Evolutionary conservation across 2,797 vertebrate genomes (phyloP).

Genomic region (Megaceryle alcyon): DNA sequence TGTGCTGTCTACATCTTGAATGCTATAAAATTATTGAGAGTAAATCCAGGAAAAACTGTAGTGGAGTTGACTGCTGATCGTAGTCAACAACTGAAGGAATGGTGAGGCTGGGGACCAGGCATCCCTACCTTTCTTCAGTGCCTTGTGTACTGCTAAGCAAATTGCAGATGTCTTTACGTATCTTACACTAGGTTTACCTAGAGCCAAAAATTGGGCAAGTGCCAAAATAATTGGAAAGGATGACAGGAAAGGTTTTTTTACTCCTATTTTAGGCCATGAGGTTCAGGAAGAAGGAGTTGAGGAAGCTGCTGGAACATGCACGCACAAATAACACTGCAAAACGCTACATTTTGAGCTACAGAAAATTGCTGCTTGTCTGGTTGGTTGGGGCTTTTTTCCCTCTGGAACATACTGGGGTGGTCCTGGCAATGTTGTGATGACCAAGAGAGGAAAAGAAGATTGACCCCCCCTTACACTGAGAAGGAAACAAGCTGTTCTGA

Average conservation of each 20-base stretch:
- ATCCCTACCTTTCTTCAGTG: not conserved
- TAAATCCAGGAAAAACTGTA: not conserved
- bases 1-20: not conserved
- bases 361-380: not conserved
- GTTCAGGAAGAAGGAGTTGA: slow-evolving; percentile 21
- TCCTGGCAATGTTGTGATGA: not conserved
- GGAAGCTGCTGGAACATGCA: not conserved
- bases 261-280: not conserved
- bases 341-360: not conserved
- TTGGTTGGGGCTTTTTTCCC: not conserved
- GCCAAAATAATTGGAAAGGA: slow-evolving; percentile 19
- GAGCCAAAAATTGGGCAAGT: slow-evolving; percentile 6
- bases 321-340: not conserved
- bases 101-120: not conserved
- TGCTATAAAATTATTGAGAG: not conserved
- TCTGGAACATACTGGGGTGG: rapidly evolving
- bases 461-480: rapidly evolving
- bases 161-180: not conserved
- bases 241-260: not conserved
- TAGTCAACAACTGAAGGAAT: not conserved
- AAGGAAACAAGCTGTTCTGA: not conserved
- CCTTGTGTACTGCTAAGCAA: not conserved
- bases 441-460: not conserved
- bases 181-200: not conserved
- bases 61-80: not conserved